These are phyloP conservation scores for Chiloscyllium plagiosum DNA, from an alignment of 2,113 vertebrate species.

Conservation along the genomic window DNA sequence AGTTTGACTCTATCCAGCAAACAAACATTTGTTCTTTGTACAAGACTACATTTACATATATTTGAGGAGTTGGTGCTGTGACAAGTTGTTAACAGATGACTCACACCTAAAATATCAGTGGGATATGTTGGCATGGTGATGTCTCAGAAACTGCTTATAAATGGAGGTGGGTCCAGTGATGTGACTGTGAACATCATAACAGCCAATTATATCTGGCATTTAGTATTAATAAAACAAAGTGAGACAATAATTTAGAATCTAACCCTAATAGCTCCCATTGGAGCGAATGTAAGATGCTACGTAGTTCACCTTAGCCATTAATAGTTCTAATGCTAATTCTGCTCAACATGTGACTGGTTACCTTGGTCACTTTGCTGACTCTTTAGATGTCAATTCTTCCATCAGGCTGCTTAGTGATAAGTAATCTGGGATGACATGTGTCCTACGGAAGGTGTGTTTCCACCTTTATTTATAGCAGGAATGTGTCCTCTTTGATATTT, in stretches of 20 bases:
- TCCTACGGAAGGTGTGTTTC: background rate
- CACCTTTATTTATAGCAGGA: background rate
- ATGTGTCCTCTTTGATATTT: background rate
- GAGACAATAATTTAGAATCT: background rate
- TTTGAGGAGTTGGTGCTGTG: background rate
- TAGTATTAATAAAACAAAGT: background rate
- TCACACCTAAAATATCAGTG: background rate
- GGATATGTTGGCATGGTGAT: background rate
- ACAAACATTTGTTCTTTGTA: too few relatives aligned
- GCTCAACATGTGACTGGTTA: background rate
- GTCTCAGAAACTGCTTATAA: background rate
- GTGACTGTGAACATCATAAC: background rate
- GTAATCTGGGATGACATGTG: background rate
- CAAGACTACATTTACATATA: too few relatives aligned
- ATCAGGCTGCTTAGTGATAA: background rate
- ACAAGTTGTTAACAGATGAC: background rate
- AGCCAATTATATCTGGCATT: conserved; percentile 16
- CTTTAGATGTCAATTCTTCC: background rate
- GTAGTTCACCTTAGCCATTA: background rate
- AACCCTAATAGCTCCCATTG: background rate
- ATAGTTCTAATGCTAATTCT: background rate
- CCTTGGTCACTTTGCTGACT: background rate
- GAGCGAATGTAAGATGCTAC: background rate
- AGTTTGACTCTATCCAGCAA: too few relatives aligned
- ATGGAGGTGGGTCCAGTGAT: background rate